These are phyloP conservation scores for Heliconius melpomene DNA, from an alignment of 1,140 invertebrate species.

Conservation along the genomic window DNA sequence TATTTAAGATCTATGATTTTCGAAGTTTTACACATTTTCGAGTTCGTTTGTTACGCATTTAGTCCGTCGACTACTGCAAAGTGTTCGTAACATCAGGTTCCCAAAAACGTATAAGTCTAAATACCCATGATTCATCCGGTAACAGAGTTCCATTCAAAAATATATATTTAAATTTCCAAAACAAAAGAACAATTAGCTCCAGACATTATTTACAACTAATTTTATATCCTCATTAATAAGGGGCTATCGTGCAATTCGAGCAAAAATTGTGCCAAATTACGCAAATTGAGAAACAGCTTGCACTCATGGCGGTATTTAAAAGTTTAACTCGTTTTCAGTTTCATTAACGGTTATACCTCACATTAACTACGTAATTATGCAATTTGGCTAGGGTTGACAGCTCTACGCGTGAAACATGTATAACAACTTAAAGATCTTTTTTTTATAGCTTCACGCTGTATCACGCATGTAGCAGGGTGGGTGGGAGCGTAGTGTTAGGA, in stretches of 20 bases:
- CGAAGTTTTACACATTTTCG: no score
- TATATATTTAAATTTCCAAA: neutral
- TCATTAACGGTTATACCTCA: constrained; percentile 76
- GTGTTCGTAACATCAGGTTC: no score
- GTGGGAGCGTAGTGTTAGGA: no score
- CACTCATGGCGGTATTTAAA: constrained; percentile 73
- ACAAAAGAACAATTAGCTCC: neutral
- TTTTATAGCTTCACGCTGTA: neutral
- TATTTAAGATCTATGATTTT: no score
- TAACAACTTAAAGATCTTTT: neutral
- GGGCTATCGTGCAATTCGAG: constrained; percentile 44
- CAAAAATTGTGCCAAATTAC: constrained; percentile 68
- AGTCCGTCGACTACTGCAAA: no score
- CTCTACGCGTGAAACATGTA: constrained; percentile 6
- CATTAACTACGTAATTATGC: constrained; percentile 70
- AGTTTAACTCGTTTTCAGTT: constrained; percentile 74
- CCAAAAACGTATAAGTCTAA: no score
- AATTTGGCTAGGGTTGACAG: constrained; percentile 59
- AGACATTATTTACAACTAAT: constrained; percentile 21
- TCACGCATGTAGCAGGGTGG: no score
- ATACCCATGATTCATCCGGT: no score
- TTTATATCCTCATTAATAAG: constrained; percentile 38
- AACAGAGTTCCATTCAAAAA: neutral
- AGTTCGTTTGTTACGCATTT: no score
- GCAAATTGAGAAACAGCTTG: constrained; percentile 75